Evolutionary conservation across 2,888 invertebrate species (phyloP), one percentile per base, ranked within the genome.

Genomic region (Agrenia bidenticulata): DNA sequence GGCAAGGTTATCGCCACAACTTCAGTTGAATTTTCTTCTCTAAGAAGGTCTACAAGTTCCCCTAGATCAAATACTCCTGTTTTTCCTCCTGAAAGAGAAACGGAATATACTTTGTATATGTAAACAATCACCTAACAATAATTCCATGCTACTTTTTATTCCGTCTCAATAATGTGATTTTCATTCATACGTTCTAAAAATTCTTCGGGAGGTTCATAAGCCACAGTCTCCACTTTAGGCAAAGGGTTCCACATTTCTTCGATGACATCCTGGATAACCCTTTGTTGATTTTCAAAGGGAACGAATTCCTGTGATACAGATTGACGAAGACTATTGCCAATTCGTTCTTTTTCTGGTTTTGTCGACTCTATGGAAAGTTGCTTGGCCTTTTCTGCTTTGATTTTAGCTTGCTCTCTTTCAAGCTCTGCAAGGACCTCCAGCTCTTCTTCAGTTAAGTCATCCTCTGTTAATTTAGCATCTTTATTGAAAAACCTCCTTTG

Each of bases 11-110:
- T 89, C 1, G 92, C 92, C 82, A 91, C 92, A 72, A 95, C 85
- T 78, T 95, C 86, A 77, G 83, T 83, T 0, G 87, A 89, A 78
- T 89, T 92, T 79, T 94, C 92, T 77, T 85, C 84, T 72, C 84
- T 83, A 27, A 97, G 80, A 24, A 93, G 81, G 19, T 87, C 84
- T 0, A 94, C 87, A 55, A 96, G 80, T 72, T 95, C 92, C 78
- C 92, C 89, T 51, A 95, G 84, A 77, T 96, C 94, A 81, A 88
- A 94, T 0, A 95, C 94, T 32, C 95, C 95, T 72, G 80, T 84
- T 67, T 83, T 77, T 15, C 95, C 96, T 78, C 90, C 94, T 95
- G n/a, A n/a, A n/a, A n/a, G n/a, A n/a, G n/a, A n/a, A n/a, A n/a
- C n/a, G n/a, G n/a, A n/a, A n/a, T n/a, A n/a, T n/a, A n/a, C n/a